Base-by-base conservation (phyloP, 2,113 vertebrate species). In the Sinocyclocheilus maitianheensis region DNA sequence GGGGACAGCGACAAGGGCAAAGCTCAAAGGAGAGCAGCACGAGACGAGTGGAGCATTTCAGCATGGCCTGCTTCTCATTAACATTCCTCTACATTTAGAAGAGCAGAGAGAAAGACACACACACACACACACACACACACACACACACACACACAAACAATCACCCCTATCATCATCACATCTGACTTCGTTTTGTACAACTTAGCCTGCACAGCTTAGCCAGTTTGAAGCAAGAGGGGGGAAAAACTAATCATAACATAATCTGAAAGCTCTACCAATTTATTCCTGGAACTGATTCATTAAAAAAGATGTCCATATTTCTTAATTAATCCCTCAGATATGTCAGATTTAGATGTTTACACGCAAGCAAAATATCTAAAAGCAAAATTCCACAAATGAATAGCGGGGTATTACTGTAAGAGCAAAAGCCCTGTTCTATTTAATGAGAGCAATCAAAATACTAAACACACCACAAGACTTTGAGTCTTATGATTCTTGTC, bases 321-420 rank as follows among this genome's bases (percentile, higher is more conserved):
- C 62, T 86, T 90, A 90, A 91, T 91, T 88, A 91, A 91, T 89
- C 89, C 86, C 85, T 89, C 84, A 89, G 84, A 88, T 86, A 85
- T 89, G 85, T 90, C 83, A 76, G 75, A 89, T 80, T 86, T 76
- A 82, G 84, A 90, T 90, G 87, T 88, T 89, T 91, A 87, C 88
- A 87, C 75, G 87, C 82, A 90, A 86, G 87, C 84, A 81, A 67
- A 89, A 87, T 87, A 77, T 90, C 82, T 65, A 79, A 74, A 65
- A 77, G 85, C 63, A 34, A 74, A 46, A 82, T 34, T n/a, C 55
- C 48, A 37, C 81, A 72, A 72, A 86, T 62, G 2, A 75, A 48
- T 86, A 71, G 71, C 82, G 16, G 76, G 77, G 76, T 80, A 88
- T 87, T 84, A 69, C 30, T 14, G 26, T n/a, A 85, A 85, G 69